Evolutionary conservation across 2,888 invertebrate genomes (phyloP).

Genomic region (Eupithecia centaureata): DNA sequence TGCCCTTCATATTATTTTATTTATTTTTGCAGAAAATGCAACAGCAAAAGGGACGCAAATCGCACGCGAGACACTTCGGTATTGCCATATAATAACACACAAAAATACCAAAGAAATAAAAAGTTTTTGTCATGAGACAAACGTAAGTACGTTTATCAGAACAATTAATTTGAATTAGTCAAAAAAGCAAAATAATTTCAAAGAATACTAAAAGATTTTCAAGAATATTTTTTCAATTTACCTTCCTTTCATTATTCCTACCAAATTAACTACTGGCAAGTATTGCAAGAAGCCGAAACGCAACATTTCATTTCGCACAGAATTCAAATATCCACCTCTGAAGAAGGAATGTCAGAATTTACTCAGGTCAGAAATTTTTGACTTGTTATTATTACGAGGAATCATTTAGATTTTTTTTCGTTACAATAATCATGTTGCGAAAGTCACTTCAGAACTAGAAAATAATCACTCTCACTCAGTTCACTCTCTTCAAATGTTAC

Average conservation of each 20-base stretch:
- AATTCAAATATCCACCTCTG: neutral
- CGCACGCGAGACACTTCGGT: conserved; percentile 66
- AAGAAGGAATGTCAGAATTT: no score
- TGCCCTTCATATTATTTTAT: conserved; percentile 44
- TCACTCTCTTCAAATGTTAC: no score
- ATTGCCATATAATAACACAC: conserved; percentile 34
- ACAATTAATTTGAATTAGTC: no score
- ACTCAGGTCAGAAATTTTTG: no score
- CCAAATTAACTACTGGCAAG: neutral
- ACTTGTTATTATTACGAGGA: no score
- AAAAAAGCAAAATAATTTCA: neutral
- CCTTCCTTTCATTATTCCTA: neutral
- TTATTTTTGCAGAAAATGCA: conserved; percentile 57
- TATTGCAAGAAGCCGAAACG: neutral
- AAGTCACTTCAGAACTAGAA: neutral
- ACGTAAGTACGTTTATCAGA: neutral
- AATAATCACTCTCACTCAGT: neutral
- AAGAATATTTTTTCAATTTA: neutral
- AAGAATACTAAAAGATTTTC: neutral
- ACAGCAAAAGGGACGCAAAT: conserved; percentile 71
- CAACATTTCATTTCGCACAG: neutral
- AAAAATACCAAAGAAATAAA: neutral
- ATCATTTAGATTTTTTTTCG: no score
- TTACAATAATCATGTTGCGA: neutral
- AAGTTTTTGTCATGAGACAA: neutral